Evolutionary conservation across 37 sponge, comb jelly and placozoan genomes (phyloP).

Genomic region (Axinella damicornis): DNA sequence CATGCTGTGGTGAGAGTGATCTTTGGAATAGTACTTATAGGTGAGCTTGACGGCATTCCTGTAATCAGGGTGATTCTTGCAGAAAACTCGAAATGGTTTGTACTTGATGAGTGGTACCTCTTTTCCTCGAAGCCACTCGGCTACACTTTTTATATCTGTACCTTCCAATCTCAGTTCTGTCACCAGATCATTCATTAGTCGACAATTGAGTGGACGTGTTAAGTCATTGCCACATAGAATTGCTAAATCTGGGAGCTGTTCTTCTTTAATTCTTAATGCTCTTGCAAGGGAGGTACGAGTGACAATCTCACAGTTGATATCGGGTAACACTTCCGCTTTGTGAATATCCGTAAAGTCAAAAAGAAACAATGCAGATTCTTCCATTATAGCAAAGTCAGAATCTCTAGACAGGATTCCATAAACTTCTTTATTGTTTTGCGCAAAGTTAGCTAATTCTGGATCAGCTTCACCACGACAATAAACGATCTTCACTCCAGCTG

Average conservation of each 20-base stretch:
- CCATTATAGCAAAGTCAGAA: slow-evolving; percentile 42
- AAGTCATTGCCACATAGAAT: slow-evolving; percentile 66
- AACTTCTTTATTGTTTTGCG: slow-evolving; percentile 6
- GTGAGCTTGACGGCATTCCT: not conserved
- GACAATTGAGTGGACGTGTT: not conserved
- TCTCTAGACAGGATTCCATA: slow-evolving; percentile 54
- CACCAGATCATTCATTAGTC: not conserved
- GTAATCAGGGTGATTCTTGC: not conserved
- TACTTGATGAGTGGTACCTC: not conserved
- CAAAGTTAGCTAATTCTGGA: slow-evolving; percentile 12
- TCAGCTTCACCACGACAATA: slow-evolving; percentile 37
- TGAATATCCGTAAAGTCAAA: not conserved
- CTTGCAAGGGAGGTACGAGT: not conserved
- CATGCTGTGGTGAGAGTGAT: no score
- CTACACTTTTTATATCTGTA: not conserved
- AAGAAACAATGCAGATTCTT: slow-evolving; percentile 13
- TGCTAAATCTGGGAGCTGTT: slow-evolving; percentile 42
- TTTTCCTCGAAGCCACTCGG: not conserved
- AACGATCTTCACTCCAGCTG: slow-evolving; percentile 5
- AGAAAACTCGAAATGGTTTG: not conserved
- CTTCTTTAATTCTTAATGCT: slow-evolving; percentile 3
- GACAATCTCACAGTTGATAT: not conserved
- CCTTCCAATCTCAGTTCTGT: slow-evolving; percentile 11
- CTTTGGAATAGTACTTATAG: not conserved
- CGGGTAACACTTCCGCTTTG: not conserved